These are phyloP conservation scores for Pharmacophagus antenor DNA, from an alignment of 2,888 invertebrate genomes.

Conservation along the genomic window DNA sequence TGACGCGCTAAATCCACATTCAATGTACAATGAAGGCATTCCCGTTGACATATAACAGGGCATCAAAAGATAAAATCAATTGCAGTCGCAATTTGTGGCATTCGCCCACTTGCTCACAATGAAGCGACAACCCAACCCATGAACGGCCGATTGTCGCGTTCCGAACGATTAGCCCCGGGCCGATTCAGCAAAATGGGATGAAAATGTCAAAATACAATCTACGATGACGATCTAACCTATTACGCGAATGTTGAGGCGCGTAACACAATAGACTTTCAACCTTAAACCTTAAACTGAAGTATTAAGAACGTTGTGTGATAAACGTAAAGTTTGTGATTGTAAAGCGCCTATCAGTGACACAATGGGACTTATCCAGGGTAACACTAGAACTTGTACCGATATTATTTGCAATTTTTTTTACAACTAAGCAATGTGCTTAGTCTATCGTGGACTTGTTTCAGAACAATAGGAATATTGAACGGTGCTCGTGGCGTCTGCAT, in stretches of 20 bases:
- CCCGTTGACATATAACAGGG: constrained; percentile 22
- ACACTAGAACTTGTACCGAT: constrained; percentile 71
- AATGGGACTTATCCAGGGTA: constrained; percentile 56
- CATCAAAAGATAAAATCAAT: constrained; percentile 31
- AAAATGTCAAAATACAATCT: constrained; percentile 79
- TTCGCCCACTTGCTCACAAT: constrained; percentile 37
- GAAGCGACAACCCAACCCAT: constrained; percentile 32
- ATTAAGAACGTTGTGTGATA: constrained; percentile 2
- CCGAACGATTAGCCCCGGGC: constrained; percentile 68
- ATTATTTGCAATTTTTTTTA: constrained; percentile 52
- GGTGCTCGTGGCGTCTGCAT: constrained; percentile 42
- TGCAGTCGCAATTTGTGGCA: constrained; percentile 39
- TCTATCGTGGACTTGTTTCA: constrained; percentile 48
- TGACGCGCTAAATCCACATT: constrained; percentile 17
- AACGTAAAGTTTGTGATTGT: constrained; percentile 28
- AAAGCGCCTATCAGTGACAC: constrained; percentile 42
- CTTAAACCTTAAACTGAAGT: constrained; percentile 28
- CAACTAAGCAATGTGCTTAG: constrained; percentile 39
- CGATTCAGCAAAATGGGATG: constrained; percentile 71
- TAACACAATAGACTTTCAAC: constrained; percentile 8
- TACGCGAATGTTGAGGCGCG: constrained; percentile 25
- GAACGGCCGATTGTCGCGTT: constrained; percentile 51
- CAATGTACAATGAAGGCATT: constrained; percentile 5
- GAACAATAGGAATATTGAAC: constrained; percentile 48
- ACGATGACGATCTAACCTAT: constrained; percentile 56